These are phyloP conservation scores for Zelostemma sp. DNA, from an alignment of 1,140 invertebrate genomes.

Conservation along the genomic window DNA sequence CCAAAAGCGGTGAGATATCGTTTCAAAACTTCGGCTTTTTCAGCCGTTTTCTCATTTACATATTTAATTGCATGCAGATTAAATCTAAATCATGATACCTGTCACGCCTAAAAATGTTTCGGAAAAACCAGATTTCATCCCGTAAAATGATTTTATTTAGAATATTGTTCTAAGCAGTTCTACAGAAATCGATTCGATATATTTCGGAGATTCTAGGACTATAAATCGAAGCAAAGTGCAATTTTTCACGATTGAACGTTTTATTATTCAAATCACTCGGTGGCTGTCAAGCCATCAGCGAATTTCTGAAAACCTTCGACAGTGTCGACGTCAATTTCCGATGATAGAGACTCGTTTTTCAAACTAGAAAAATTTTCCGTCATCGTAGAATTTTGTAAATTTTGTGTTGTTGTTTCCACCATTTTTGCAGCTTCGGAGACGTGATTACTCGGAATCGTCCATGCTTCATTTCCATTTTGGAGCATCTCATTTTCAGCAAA, in stretches of 20 bases:
- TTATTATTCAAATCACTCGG: constrained; percentile 32
- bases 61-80: too few relatives aligned
- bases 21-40: background rate
- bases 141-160: too few relatives aligned
- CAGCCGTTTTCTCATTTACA: background rate
- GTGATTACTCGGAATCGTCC: background rate
- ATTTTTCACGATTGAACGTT: background rate
- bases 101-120: background rate
- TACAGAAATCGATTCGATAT: background rate
- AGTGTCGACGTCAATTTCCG: constrained; percentile 2
- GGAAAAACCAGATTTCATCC: background rate
- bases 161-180: background rate
- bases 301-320: constrained; percentile 28
- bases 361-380: background rate
- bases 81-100: too few relatives aligned
- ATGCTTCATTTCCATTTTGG: constrained; percentile 17
- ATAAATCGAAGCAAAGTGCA: too few relatives aligned
- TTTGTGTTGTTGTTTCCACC: constrained; percentile 7
- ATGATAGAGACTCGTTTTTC: constrained; percentile 18
- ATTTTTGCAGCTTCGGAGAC: constrained; percentile 26
- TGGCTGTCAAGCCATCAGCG: constrained; percentile 44
- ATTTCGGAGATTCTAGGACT: background rate
- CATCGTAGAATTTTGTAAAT: constrained; percentile 3
- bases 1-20: background rate
- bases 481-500: constrained; percentile 12